Evolutionary conservation across 2,888 invertebrate species (phyloP).

Genomic region (Cephus runcator): DNA sequence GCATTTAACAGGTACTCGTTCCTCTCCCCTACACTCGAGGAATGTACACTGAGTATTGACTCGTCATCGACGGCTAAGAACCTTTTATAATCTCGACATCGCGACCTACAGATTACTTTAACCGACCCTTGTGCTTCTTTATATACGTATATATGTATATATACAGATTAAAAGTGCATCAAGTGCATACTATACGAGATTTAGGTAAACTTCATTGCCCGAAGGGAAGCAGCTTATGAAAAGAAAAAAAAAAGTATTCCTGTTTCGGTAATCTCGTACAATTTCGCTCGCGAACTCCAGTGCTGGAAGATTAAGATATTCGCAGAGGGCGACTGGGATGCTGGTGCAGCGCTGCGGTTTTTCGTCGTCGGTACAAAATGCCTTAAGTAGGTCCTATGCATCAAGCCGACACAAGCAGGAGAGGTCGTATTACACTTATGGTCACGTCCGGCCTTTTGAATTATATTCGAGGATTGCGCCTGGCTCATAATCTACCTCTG

Average conservation of each 20-base stretch:
- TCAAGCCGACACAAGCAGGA: neutral
- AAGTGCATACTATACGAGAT: neutral
- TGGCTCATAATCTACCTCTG: neutral
- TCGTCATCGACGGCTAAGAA: neutral
- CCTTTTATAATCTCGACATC: neutral
- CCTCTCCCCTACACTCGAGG: neutral
- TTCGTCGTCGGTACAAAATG: neutral
- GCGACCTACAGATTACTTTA: neutral
- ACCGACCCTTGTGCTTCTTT: neutral
- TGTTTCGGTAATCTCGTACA: neutral
- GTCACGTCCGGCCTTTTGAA: neutral
- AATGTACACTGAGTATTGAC: neutral
- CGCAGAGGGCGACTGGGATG: neutral
- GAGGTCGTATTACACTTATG: neutral
- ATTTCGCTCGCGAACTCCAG: neutral
- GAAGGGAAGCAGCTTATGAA: neutral
- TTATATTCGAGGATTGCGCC: neutral
- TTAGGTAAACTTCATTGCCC: neutral
- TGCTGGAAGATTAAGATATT: neutral
- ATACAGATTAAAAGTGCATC: neutral
- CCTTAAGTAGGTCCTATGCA: neutral
- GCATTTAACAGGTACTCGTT: neutral
- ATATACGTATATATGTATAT: neutral
- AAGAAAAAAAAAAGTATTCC: neutral
- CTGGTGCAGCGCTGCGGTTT: neutral